phyloP scores from a whole-genome alignment of 2,888 invertebrate genomes.

The Drosophila vallismaia region DNA sequence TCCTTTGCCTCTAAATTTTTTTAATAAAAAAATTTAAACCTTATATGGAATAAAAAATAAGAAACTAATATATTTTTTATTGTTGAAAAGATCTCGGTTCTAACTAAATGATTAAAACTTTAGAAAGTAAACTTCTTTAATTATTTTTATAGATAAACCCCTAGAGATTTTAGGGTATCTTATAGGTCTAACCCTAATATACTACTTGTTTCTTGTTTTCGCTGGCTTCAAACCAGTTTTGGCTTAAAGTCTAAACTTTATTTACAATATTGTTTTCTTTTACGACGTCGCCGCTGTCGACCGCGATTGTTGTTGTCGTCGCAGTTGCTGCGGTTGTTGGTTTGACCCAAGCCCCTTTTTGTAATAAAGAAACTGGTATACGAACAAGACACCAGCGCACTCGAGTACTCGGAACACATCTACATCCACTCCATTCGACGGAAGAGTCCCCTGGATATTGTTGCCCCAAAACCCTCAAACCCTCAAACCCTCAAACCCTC shows the following conservation, averaged over 20 bases:
- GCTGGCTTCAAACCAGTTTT: constrained; percentile 69
- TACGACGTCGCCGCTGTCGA: constrained; percentile 62
- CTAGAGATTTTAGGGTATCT: constrained; percentile 2
- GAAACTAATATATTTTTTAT: too few species aligned
- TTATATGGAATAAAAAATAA: too few species aligned
- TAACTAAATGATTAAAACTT: neutral
- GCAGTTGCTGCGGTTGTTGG: constrained; percentile 58
- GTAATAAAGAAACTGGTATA: constrained; percentile 78
- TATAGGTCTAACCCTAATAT: constrained; percentile 43
- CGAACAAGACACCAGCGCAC: constrained; percentile 44
- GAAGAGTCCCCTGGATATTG: constrained; percentile 30
- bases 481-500: constrained; percentile 2
- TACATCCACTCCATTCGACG: constrained; percentile 11
- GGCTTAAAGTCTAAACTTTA: constrained; percentile 75
- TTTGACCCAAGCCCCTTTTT: constrained; percentile 79
- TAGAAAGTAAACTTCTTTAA: neutral
- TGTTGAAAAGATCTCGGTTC: neutral
- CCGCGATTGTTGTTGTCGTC: constrained; percentile 38
- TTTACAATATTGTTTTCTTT: constrained; percentile 80
- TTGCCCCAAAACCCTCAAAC: constrained; percentile 20
- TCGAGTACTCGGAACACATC: constrained; percentile 1
- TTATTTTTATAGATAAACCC: neutral
- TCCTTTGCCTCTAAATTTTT: too few species aligned
- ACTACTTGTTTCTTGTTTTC: constrained; percentile 58
- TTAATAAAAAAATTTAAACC: too few species aligned